Base-by-base conservation (phyloP, 2,888 invertebrate genomes). In the Sinelater perroti region DNA sequence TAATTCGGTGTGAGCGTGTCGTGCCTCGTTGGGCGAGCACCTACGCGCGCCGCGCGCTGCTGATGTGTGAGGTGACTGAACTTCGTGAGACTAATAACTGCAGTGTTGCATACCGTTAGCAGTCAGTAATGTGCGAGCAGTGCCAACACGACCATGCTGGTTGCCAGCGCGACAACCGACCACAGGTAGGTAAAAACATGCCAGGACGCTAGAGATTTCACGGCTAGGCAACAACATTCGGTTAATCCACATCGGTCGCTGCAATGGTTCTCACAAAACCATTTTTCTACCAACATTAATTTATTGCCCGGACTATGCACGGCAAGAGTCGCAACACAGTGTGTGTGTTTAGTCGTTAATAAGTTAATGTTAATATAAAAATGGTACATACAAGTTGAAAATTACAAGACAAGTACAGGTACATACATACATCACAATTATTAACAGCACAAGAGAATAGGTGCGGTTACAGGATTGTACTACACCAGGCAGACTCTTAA, bases 61-160 rank as follows among this genome's bases (percentile, higher is more conserved):
- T n/a, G n/a, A n/a, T 38, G 38, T 38, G 38, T 20, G 38, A 38
- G 24, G 30, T 47, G 40, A 54, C 5, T 44, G 24, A 38, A 46
- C 36, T 33, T 46, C 30, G 21, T 24, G 35, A 42, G 42, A n/a
- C n/a, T n/a, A 56, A 47, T 61, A 68, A 62, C 56, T 61, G 53
- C 52, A 55, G 53, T 62, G 56, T 64, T 71, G 73, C 75, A 71
- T 75, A 76, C 75, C 75, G 70, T 77, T 70, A 71, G 44, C 56
- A 67, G 62, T 74, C 74, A 75, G 71, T 75, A 73, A 70, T 78
- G 78, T 75, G 78, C 75, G 72, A 77, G 74, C 70, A 78, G 77
- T 77, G 77, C 77, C 77, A 77, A 72, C 72, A 78, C 75, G 73
- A 78, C 74, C 78, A 78, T 78, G 78, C 78, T 78, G 72, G 77